Evolutionary conservation across 2,888 invertebrate genomes (phyloP).

Genomic region (Cryptus armator): DNA sequence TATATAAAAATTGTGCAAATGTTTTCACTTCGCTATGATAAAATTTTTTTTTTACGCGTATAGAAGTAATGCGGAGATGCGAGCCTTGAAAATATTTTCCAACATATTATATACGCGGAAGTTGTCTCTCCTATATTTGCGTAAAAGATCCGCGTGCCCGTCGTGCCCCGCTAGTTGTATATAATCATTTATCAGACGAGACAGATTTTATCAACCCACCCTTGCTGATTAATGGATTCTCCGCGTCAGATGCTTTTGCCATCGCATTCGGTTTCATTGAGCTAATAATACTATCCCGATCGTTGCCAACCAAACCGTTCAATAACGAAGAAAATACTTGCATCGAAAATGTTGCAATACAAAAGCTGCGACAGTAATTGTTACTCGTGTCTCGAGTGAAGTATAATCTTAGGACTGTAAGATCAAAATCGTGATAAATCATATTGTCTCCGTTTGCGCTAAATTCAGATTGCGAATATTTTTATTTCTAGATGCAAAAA

Average conservation of each 20-base stretch:
- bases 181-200: conserved; percentile 14
- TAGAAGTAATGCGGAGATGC: background rate
- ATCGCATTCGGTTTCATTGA: background rate
- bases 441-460: no score
- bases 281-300: conserved; percentile 13
- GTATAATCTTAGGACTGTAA: no score
- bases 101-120: conserved; percentile 4
- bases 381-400: no score
- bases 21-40: no score
- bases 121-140: conserved; percentile 20
- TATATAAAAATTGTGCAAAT: no score
- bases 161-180: background rate
- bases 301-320: background rate
- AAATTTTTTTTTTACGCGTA: background rate
- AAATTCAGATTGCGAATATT: no score
- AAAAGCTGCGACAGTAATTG: no score
- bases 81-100: conserved; percentile 36
- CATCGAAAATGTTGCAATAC: background rate
- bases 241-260: background rate
- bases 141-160: background rate
- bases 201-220: conserved; percentile 16
- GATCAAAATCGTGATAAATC: no score
- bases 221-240: conserved; percentile 8
- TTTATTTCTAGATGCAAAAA: conserved; percentile 25
- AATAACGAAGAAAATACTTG: background rate